Base-by-base conservation (phyloP, 2,797 vertebrate species). In the Vespertilio murinus region DNA sequence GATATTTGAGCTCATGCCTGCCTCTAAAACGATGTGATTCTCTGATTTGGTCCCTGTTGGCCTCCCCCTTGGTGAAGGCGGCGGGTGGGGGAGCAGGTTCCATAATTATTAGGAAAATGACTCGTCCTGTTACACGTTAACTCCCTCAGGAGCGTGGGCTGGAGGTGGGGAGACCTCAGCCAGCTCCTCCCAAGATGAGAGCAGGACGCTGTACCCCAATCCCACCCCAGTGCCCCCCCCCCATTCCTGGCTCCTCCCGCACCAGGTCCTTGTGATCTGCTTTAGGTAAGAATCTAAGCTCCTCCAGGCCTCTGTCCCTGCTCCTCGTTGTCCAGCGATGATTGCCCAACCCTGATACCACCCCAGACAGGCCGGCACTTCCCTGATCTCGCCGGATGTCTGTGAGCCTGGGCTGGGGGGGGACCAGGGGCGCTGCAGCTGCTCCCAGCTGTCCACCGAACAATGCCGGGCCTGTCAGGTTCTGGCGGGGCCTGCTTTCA, bases 391-490 rank as follows among this genome's bases (percentile, higher is more conserved):
- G 77, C 85, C 85, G 52, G 95, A 94, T 88, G 95, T 92, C 88
- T 95, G 90, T n/a, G 77, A 77, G 90, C 79, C 59, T 13, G 59
- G 3, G 59, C 59, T 61, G 59, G 59, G 59, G 59, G 59, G 59
- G 59, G 59, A 61, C 83, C 23, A 0, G 84, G n/a, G n/a, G 49
- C 40, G 73, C 79, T 25, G 79, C 97, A 96, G 97, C 97, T 97
- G 97, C 90, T 96, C 79, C 79, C 94, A 94, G 96, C 96, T 97
- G 96, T 97, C 94, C 11, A 0, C 64, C 25, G 64, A 96, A 97
- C 96, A 97, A 96, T 88, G 91, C 90, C 75, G 77, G 81, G 40
- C 47, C 83, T 97, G 95, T 97, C 93, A 85, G 87, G 87, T 74
- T 84, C 49, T 2, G 3, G 70, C 93, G 38, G 65, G 78, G 77